Conservation (phyloP, 1,140 invertebrate species). For the Octopus sinensis region DNA sequence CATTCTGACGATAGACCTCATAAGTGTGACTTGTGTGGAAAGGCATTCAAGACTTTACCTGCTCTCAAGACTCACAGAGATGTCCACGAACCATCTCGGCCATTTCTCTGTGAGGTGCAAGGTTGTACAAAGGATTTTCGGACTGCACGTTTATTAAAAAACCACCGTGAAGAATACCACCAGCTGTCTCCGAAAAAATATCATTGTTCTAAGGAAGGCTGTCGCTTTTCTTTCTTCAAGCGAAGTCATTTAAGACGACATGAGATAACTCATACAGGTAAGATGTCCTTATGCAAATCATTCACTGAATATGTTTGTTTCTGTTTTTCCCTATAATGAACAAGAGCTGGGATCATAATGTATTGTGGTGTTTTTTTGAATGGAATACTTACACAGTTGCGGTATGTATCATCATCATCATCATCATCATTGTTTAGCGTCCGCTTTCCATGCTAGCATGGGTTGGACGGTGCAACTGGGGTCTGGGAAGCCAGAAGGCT, state of each 20-base stretch:
- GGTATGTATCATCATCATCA: no score
- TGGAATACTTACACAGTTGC: no score
- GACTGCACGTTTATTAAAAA: slow-evolving; percentile 42
- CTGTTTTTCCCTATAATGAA: no score
- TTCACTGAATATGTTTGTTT: no score
- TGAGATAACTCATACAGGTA: slow-evolving; percentile 50
- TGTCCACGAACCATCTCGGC: slow-evolving; percentile 35
- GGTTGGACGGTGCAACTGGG: no score
- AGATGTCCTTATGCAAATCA: background rate
- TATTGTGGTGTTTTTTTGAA: no score
- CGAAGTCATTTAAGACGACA: slow-evolving; percentile 48
- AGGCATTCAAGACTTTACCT: slow-evolving; percentile 53
- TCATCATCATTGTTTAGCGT: no score
- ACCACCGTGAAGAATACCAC: slow-evolving; percentile 45
- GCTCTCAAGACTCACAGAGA: slow-evolving; percentile 37
- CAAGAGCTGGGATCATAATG: no score
- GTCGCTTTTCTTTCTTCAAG: slow-evolving; percentile 48
- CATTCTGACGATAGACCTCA: slow-evolving; percentile 57
- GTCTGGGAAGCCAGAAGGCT: no score
- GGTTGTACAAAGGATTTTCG: slow-evolving; percentile 45
- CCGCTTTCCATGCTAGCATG: no score
- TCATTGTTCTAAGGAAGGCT: slow-evolving; percentile 42
- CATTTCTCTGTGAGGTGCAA: slow-evolving; percentile 43
- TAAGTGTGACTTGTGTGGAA: slow-evolving; percentile 55
- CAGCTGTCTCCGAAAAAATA: slow-evolving; percentile 43